Base-by-base conservation (phyloP, 1,140 invertebrate genomes). In the Eriocheir sinensis region DNA sequence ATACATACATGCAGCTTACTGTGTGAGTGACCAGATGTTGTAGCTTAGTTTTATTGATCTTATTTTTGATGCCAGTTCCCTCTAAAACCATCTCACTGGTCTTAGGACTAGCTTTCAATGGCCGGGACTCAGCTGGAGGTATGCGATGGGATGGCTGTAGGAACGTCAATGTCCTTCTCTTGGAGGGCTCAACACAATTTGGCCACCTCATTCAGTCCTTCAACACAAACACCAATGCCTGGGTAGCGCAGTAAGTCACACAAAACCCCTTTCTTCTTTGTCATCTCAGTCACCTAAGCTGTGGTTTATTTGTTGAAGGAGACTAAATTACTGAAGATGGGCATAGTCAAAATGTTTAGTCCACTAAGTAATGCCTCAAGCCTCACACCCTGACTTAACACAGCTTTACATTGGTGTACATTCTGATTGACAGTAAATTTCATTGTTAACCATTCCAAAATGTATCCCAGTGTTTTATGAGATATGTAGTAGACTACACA, bases 191-290 rank as follows among this genome's bases (percentile, higher is more conserved):
- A 3, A 95, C 96, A 30, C 96, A 96, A 21, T 97, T 97, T 95
- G 96, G 96, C 41, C 96, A 96, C 34, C 89, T 97, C 15, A 97
- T 97, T 40, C 95, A 96, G 41, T 96, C 96, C 34, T 97, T 97
- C 95, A 97, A 97, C 96, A 96, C 97, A 83, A 97, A 97, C 94
- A 97, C 97, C 12, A 97, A 97, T 96, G 95, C 96, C 27, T 97
- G 97, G 97, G 97, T 97, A 95, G 96, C 96, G 89, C 96, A 96
- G 97, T 97, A 96, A 96, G 96, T 96, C 85, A 91, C 34, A 38
- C 38, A 48, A 44, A 80, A 91, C 85, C 36, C 72, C 72, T 81
- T 40, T 38, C n/a, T 30, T 80, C 36, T 85, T 41, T 83, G 38
- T 81, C 34, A 85, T 85, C 36, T 38, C 40, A 40, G 34, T 88